Base-by-base conservation (phyloP, 1,140 invertebrate genomes). In the Pseudomyrmex concolor region DNA sequence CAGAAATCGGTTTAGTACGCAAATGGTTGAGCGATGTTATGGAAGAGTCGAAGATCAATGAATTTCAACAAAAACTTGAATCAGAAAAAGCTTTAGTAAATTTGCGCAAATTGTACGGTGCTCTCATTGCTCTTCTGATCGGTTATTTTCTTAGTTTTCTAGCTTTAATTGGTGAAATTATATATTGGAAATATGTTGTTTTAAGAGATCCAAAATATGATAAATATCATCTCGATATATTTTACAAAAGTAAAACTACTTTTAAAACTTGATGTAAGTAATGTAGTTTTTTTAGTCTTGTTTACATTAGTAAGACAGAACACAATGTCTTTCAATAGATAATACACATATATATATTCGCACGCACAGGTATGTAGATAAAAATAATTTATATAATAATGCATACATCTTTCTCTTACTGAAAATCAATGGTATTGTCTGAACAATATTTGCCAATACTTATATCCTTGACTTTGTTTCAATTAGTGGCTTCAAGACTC, bases 1-100 rank as follows among this genome's bases (percentile, higher is more conserved):
- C 96, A 0, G 97, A 98, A 95, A 96, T 96, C 0, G 97, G 97
- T 70, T 94, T 98, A 2, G 95, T 97, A 0, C 94, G 96, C 84
- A 97, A 97, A 91, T 98, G 97, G 97, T 90, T 97, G 0, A 96
- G 95, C 80, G 97, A 98, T 91, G 96, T 96, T 0, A 96, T 97
- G 94, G 92, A 95, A 25, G 94, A 94, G 68, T 94, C 94, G 1
- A 93, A 93, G 64, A 94, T 94, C 63, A 93, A 93, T 57, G 94
- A 95, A 83, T 90, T 92, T 9, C 93, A 91, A 45, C 92, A 92
- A 85, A 94, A 96, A 60, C 87, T 91, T 60, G 92, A 94, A 45
- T 94, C 95, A 76, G 91, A 95, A 12, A 97, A 97, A 92, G 97
- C 97, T 48, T 89, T 97, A 1, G 96, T 97, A 94, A 96, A 97